phyloP scores from a whole-genome alignment of 1,140 invertebrate genomes.

The Ceratosolen fusciceps region DNA sequence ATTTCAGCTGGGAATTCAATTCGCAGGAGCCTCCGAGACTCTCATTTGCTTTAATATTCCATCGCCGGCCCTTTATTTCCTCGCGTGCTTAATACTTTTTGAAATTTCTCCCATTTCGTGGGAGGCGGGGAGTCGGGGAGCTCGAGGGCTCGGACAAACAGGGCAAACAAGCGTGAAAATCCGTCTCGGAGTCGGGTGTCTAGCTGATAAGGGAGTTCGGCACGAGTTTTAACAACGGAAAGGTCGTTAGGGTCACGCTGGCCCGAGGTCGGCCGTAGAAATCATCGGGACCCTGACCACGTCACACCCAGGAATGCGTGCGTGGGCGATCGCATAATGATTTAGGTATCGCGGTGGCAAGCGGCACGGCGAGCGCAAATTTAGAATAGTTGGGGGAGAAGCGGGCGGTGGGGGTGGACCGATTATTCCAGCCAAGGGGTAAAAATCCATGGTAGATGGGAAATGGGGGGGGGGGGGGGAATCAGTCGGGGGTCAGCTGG shows the following conservation, averaged over 20 bases:
- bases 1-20: slow-evolving; percentile 10
- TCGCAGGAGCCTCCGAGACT: not conserved
- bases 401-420: too few species aligned
- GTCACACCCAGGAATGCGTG: too few species aligned
- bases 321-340: slow-evolving; percentile 7
- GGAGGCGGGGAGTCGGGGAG: too few species aligned
- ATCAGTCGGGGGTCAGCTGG: not conserved
- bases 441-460: not conserved
- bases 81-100: not conserved
- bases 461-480: not conserved
- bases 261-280: slow-evolving; percentile 29
- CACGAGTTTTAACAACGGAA: slow-evolving; percentile 27
- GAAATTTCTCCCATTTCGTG: too few species aligned
- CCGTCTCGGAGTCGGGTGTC: too few species aligned
- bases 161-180: too few species aligned
- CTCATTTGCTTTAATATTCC: not conserved
- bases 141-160: too few species aligned
- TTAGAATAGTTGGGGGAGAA: not conserved
- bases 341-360: not conserved
- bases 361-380: too few species aligned
- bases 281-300: not conserved
- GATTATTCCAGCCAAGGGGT: too few species aligned
- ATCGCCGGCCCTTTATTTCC: not conserved
- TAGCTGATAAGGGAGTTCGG: slow-evolving; percentile 4
- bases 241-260: slow-evolving; percentile 42